Evolutionary conservation across 2,888 invertebrate genomes (phyloP), one percentile per base, ranked within the genome.

Genomic region (Hirtodrosophila histrioides): DNA sequence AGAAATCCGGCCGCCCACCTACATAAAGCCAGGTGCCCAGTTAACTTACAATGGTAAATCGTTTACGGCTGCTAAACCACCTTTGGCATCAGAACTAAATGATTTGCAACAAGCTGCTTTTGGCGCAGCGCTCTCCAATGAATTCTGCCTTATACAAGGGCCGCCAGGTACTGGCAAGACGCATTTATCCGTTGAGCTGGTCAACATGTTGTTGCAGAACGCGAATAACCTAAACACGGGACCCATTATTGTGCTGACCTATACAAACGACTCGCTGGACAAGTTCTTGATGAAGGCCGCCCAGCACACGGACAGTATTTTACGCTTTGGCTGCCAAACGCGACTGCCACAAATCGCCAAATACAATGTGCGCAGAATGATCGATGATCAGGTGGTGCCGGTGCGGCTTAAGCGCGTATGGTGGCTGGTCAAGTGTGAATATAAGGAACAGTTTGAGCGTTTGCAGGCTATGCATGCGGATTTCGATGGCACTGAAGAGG

Each of bases 161-260:
- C 97, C 97, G 0, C 97, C 97, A 0, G 97, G 97, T 2, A 97
- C 97, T 0, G 97, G 97, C 0, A 97, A 97, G 92, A 97, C 97
- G 0, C 95, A 93, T 89, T 90, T 97, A 65, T 97, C 97, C 0
- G 92, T 96, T 31, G 95, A 95, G 93, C 94, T 97, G 17, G 94
- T 95, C 0, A 92, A 94, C 55, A 93, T 94, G 0, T 87, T 97
- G 24, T 89, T 97, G 1, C 90, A 93, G 61, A 96, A 95, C 88
- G 92, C 92, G 0, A 92, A 92, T 0, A 60, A 76, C 0, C 92
- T 92, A 0, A 68, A 86, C 7, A 86, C 93, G 0, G 87, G 87
- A n/a, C 92, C 92, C 72, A 95, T 97, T 89, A 91, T 97, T 8
- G 92, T 97, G 0, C 94, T 97, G 17, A 96, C 96, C 83, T 96